Evolutionary conservation across 2,888 invertebrate species (phyloP), one percentile per base, ranked within the genome.

Genomic region (Pheosia tremula): DNA sequence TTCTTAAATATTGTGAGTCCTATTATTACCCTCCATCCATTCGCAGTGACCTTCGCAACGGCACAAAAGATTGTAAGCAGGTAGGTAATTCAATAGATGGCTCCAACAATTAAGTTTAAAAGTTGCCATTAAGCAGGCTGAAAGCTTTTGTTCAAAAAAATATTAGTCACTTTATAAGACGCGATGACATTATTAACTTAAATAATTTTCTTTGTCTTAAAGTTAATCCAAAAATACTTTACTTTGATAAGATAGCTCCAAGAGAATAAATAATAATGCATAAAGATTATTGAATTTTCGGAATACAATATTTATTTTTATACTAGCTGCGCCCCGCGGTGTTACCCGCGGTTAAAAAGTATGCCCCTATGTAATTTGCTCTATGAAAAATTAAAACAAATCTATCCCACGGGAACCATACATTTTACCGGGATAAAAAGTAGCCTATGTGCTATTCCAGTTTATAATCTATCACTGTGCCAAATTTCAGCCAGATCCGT

Each of bases 111-210:
- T 70, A 70, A 66, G 64, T 56, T 70, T 66, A 66, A 70, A 72
- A 63, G 63, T 66, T 68, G 63, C 66, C 68, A 72, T 70, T 72
- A 68, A 55, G 70, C 57, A 68, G 63, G 68, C 64, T 72, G 61
- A 66, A 72, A 72, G 72, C 68, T 72, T 67, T 72, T 70, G 63
- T 62, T 57, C 69, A 62, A 62, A 71, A 24, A 68, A 71, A 59
- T 59, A 67, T 66, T 67, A 64, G 63, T 62, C 65, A 64, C 63
- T 71, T 64, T 64, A 62, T 69, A 37, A 67, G 62, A 57, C 37
- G 56, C 59, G 60, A 60, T 63, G 66, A 62, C 68, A 68, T 62
- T 70, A 64, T 61, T 59, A 62, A 58, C 60, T 61, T 56, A 58
- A 64, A 70, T 68, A 58, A 68, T 66, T 59, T 50, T 60, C 49